These are phyloP conservation scores for Coregonus ussuriensis DNA, from an alignment of 2,797 vertebrate genomes.

Conservation along the genomic window DNA sequence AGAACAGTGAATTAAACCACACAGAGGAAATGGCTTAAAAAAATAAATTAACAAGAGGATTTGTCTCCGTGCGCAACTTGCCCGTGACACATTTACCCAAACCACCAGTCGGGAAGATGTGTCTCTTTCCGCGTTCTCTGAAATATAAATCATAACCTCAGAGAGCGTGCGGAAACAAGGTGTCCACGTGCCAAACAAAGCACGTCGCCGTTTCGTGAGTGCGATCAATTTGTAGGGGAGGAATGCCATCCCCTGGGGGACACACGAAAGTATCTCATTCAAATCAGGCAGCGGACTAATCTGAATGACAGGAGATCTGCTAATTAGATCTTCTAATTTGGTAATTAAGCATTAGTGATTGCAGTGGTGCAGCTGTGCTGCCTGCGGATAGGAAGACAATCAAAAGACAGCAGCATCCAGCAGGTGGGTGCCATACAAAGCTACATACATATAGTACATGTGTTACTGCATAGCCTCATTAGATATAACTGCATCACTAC, in stretches of 20 bases:
- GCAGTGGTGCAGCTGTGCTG: slow-evolving; percentile 54
- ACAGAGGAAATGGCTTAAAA: not conserved
- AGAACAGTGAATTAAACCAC: slow-evolving; percentile 9
- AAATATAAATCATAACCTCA: slow-evolving; percentile 11
- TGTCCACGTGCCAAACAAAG: slow-evolving; percentile 42
- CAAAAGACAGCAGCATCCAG: slow-evolving; percentile 54
- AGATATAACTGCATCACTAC: slow-evolving; percentile 66
- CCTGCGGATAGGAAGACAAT: slow-evolving; percentile 64
- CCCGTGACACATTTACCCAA: too few relatives aligned
- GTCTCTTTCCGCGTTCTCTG: too few relatives aligned
- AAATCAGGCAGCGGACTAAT: slow-evolving; percentile 65
- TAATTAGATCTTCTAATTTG: slow-evolving; percentile 82
- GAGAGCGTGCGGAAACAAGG: slow-evolving; percentile 23
- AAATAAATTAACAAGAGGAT: too few relatives aligned
- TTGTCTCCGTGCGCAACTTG: too few relatives aligned
- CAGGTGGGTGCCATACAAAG: slow-evolving; percentile 43
- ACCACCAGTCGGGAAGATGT: not conserved
- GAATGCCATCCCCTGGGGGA: slow-evolving; percentile 45
- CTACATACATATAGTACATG: slow-evolving; percentile 44
- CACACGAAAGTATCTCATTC: slow-evolving; percentile 63
- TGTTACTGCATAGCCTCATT: slow-evolving; percentile 61
- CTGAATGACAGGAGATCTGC: slow-evolving; percentile 73
- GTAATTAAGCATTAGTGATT: slow-evolving; percentile 78
- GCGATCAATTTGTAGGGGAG: slow-evolving; percentile 54
- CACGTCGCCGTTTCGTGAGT: slow-evolving; percentile 50